Evolutionary conservation across 2,797 vertebrate species (phyloP).

Genomic region (Tarsius wallacei): DNA sequence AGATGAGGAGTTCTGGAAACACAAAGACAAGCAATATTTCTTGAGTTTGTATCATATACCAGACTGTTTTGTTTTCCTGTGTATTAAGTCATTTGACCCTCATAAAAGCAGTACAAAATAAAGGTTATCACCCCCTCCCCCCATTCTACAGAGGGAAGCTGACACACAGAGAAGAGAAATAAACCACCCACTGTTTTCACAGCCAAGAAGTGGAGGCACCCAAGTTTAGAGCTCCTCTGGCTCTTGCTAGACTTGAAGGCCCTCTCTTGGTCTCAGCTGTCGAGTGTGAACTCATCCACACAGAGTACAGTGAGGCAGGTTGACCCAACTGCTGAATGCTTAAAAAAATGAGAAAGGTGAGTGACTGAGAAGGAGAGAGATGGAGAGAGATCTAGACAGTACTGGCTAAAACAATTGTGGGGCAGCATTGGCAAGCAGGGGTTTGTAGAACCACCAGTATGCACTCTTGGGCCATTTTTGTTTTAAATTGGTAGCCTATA

Average conservation of each 20-base stretch:
- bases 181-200: not conserved
- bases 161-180: not conserved
- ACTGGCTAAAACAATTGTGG: not conserved
- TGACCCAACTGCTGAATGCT: not conserved
- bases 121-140: not conserved
- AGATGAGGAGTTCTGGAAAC: not conserved
- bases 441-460: not conserved
- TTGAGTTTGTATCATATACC: not conserved
- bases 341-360: not conserved
- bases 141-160: not conserved
- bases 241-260: not conserved
- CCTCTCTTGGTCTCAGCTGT: not conserved
- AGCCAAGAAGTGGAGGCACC: not conserved
- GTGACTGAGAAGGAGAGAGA: not conserved
- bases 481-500: not conserved
- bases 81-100: not conserved
- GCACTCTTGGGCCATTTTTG: not conserved
- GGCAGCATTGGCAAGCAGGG: not conserved
- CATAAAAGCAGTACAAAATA: not conserved
- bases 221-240: not conserved
- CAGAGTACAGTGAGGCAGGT: not conserved
- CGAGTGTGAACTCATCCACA: not conserved
- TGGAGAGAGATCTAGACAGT: not conserved
- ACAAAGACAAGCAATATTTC: not conserved
- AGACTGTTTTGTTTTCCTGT: not conserved